These are phyloP conservation scores for Mimas tiliae DNA, from an alignment of 2,888 invertebrate species.

Conservation along the genomic window DNA sequence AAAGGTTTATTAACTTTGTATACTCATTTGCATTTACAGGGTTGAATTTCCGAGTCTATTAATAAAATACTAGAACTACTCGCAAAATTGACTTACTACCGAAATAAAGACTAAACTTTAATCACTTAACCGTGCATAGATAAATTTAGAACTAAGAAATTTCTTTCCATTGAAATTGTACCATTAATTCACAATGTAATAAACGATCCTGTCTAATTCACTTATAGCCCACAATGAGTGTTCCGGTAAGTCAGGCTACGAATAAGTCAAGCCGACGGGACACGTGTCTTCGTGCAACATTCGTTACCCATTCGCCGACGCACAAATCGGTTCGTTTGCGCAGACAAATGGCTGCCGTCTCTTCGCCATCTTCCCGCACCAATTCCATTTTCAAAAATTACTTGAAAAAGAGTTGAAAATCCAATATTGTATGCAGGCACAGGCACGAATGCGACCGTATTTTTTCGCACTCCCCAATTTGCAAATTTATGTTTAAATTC, in stretches of 20 bases:
- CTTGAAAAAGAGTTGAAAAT: conserved; percentile 70
- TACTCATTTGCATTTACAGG: neutral
- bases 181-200: conserved; percentile 30
- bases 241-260: conserved; percentile 64
- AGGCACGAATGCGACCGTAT: conserved; percentile 48
- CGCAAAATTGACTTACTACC: neutral
- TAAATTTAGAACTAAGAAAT: conserved; percentile 19
- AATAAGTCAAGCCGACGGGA: conserved; percentile 70
- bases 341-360: conserved; percentile 78
- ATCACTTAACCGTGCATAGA: neutral
- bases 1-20: conserved; percentile 7
- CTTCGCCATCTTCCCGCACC: conserved; percentile 59
- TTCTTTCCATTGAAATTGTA: conserved; percentile 22
- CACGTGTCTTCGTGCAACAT: conserved; percentile 74
- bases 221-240: conserved; percentile 71
- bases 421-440: conserved; percentile 61
- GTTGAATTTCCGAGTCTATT: neutral
- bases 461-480: conserved; percentile 46
- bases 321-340: conserved; percentile 82
- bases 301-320: conserved; percentile 79
- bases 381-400: conserved; percentile 76
- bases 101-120: neutral
- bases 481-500: conserved; percentile 39
- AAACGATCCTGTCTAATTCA: conserved; percentile 53
- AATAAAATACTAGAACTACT: neutral